Percentiles rank a stretch among this genome's conserved stretches.
Evolutionary conservation across 2,797 vertebrate genomes (phyloP).

Genomic region (Clamator glandarius): DNA sequence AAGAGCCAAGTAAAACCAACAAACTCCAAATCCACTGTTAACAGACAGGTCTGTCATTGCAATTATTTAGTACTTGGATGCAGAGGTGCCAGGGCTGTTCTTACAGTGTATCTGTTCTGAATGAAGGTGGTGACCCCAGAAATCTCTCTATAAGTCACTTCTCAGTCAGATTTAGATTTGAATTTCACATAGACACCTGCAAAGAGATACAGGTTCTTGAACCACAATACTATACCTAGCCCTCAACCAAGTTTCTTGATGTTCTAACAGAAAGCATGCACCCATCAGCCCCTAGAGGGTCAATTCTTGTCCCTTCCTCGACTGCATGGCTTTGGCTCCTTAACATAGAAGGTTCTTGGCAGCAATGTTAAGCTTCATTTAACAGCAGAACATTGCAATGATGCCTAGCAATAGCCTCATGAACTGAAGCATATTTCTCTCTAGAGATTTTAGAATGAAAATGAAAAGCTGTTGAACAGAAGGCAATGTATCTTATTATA

Average conservation of each 20-base stretch:
- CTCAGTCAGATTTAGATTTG: not conserved
- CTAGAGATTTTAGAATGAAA: not conserved
- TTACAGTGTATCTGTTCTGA: not conserved
- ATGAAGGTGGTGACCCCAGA: not conserved
- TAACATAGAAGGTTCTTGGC: not conserved
- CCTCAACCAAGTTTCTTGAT: not conserved
- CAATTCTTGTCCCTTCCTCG: not conserved
- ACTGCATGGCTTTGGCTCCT: not conserved
- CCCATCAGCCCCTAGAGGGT: not conserved
- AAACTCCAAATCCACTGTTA: not conserved
- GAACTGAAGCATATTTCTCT: not conserved
- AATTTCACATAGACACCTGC: not conserved
- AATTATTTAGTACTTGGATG: not conserved
- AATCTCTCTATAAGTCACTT: not conserved
- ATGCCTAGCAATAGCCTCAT: not conserved
- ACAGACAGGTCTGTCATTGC: not conserved
- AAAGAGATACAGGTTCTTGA: not conserved
- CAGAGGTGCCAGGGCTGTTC: not conserved
- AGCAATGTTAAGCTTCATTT: not conserved
- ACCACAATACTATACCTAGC: not conserved
- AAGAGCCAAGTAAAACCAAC: not conserved
- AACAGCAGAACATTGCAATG: not conserved
- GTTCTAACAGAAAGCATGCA: not conserved
- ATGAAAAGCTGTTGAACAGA: slow-evolving; percentile 44
- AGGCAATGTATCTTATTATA: not conserved